These are phyloP conservation scores for Polydesmus complanatus DNA, from an alignment of 2,888 invertebrate genomes.

Conservation along the genomic window DNA sequence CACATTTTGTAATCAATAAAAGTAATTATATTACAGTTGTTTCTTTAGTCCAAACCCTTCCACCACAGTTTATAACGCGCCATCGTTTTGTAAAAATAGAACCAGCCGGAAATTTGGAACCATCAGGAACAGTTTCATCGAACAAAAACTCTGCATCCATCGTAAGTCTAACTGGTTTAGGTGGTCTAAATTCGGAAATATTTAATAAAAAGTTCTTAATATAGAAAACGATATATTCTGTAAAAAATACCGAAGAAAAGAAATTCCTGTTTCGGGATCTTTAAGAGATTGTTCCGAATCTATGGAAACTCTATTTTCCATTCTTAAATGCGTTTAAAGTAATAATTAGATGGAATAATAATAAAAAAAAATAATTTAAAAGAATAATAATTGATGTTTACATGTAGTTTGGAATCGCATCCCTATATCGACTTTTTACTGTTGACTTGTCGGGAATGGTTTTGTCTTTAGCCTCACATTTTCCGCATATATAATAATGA, in stretches of 20 bases:
- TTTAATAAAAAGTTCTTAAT: not conserved
- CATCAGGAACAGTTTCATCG: constrained; percentile 31
- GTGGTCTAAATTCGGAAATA: not conserved
- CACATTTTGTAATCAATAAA: not conserved
- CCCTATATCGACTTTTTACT: too few species aligned
- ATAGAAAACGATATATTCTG: not conserved
- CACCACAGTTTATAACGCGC: constrained; percentile 31
- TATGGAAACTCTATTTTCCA: too few species aligned
- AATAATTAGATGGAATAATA: too few species aligned
- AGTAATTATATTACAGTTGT: constrained; percentile 24
- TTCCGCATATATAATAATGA: too few species aligned
- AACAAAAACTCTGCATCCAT: constrained; percentile 25
- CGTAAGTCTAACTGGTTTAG: not conserved
- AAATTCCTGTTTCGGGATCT: not conserved
- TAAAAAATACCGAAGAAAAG: not conserved
- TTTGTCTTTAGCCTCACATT: too few species aligned
- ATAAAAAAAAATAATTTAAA: too few species aligned
- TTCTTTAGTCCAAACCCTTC: constrained; percentile 25
- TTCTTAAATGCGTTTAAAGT: too few species aligned
- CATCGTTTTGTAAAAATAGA: constrained; percentile 29
- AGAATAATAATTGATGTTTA: not conserved
- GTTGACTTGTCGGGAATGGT: too few species aligned
- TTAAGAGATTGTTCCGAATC: not conserved
- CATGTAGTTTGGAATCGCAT: too few species aligned
- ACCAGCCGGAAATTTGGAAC: constrained; percentile 27